Evolutionary conservation across 2,797 vertebrate species (phyloP), one percentile per base, ranked within the genome.

Genomic region (Gobio occitaniae): DNA sequence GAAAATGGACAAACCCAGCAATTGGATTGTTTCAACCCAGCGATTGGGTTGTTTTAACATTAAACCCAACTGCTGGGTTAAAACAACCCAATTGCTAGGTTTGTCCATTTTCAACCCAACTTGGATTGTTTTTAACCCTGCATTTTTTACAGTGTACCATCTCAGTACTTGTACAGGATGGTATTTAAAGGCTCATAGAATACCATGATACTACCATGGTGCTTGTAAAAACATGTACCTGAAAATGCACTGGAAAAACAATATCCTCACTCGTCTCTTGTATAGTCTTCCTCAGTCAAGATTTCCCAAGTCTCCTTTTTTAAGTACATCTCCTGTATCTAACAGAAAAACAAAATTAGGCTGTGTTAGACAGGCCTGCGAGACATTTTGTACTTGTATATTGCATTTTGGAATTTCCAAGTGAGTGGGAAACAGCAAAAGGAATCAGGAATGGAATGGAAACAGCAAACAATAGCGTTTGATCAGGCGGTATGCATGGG

Each of bases 401-500:
- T 63, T 15, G 25, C 25, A 63, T 29, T 63, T 63, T 65, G 12
- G 13, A 65, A 13, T 29, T 16, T n/a, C 36, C 36, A 54, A 19
- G 59, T 41, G 47, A 54, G 5, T 52, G 16, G n/a, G 4, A 52
- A 41, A 82, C 17, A 50, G 61, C 48, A 44, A 44, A 63, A 63
- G 66, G 25, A 78, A 84, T 17, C 32, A 85, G 59, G 44, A 65
- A 59, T 36, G 50, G 70, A 76, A 85, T 56, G 48, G n/a, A 85
- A 83, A 82, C 47, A 9, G 29, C 25, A 76, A 72, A 93, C 92
- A 92, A 90, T 90, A 90, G 88, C 89, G 89, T 93, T 93, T 94
- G 93, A 95, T 95, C 93, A 93, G 92, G 90, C 90, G 29, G 92
- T 91, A 36, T 89, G 66, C 63, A 52, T 86, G 88, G 89, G 92